phyloP scores from a whole-genome alignment of 2,113 vertebrate genomes.

The Carettochelys insculpta region DNA sequence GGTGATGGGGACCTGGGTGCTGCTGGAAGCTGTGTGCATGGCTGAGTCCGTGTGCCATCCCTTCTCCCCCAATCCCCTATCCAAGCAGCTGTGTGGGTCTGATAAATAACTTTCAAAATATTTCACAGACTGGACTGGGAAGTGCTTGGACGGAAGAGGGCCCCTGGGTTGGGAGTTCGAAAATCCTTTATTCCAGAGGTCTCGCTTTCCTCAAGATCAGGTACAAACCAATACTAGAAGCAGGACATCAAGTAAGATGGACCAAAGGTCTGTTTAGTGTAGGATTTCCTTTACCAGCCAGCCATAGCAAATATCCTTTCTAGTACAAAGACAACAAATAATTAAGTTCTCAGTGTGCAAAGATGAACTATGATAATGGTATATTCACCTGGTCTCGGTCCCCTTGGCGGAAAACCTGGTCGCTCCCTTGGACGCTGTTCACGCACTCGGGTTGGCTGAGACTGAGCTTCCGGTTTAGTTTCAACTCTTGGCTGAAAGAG shows the following conservation, averaged over 20 bases:
- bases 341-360: not conserved
- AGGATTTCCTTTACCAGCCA: not conserved
- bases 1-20: no score
- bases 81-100: no score
- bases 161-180: no score
- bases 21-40: no score
- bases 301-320: not conserved
- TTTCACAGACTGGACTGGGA: no score
- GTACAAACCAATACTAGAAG: accelerated
- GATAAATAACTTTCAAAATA: no score
- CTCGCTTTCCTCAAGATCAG: not conserved
- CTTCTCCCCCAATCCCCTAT: no score
- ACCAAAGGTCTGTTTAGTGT: not conserved
- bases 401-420: slow-evolving; percentile 85
- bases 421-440: slow-evolving; percentile 93
- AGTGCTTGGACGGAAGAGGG: no score
- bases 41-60: no score
- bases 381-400: slow-evolving; percentile 86
- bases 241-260: not conserved
- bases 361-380: not conserved
- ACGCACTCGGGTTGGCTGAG: slow-evolving; percentile 84
- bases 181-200: no score
- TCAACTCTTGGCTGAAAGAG: slow-evolving; percentile 87
- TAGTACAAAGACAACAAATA: not conserved
- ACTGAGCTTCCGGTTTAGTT: slow-evolving; percentile 87